Evolutionary conservation across 2,113 vertebrate genomes (phyloP), one percentile per base, ranked within the genome.

Genomic region (Cervus canadensis): DNA sequence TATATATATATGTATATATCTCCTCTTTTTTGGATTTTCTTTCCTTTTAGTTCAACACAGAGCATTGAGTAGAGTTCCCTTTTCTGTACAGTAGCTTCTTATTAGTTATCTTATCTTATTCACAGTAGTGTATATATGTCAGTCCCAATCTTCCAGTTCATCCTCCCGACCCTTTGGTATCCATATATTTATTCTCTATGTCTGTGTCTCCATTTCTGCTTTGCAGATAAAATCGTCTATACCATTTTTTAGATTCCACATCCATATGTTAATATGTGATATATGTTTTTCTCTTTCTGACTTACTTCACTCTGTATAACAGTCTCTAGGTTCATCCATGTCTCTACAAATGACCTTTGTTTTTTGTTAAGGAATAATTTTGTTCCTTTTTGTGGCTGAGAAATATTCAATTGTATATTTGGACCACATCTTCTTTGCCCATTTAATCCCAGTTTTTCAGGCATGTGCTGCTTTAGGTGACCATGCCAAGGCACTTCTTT

Each of bases 401-500:
- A 4, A 76, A 43, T 76, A 43, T 26, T 76, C 12, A 40, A 43
- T 43, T 76, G 23, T 76, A 26, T 76, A 26, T 76, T 40, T 43
- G 71, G 12, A 76, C 40, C 71, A 15, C 40, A 15, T 15, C 71
- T 43, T 26, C 40, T 43, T 43, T 26, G 23, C 13, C 25, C 40
- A 43, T 76, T 43, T 15, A 76, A 43, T 26, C 40, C 1, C 5
- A 56, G 23, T 9, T n/a, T 91, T 91, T 83, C 36, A 71, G 45
- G 9, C 3, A 3, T 8, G 45, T 9, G 19, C 33, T 45, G 5
- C 15, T 40, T 91, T 54, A 14, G n/a, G 14, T 83, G 57, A 15
- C 23, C 1, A 8, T 0, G 0, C 10, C 30, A 6, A 8, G 2
- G 8, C 7, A 28, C 17, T 57, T 94, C 33, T 89, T 95, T 76